phyloP scores from a whole-genome alignment of 1,140 invertebrate species.

The Chironomus tepperi region DNA sequence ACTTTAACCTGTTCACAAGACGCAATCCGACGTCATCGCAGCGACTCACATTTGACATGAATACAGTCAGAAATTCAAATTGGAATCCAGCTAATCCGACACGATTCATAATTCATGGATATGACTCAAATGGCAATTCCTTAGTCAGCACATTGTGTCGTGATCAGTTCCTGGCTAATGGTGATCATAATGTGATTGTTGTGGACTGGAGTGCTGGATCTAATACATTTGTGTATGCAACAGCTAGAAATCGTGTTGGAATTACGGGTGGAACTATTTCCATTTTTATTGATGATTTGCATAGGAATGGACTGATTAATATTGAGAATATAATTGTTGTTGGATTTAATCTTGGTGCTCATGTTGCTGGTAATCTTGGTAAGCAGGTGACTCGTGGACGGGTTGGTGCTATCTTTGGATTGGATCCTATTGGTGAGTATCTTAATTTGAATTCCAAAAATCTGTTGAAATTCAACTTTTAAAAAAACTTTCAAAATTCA shows the following conservation, averaged over 20 bases:
- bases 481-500: no score
- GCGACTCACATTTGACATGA: not conserved
- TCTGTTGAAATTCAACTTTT: no score
- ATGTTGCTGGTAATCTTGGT: slow-evolving; percentile 17
- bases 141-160: no score
- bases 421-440: slow-evolving; percentile 35
- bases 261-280: slow-evolving; percentile 35
- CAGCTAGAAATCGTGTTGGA: slow-evolving; percentile 37
- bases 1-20: not conserved
- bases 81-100: not conserved
- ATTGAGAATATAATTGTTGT: not conserved
- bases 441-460: no score
- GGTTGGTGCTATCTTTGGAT: slow-evolving; percentile 29
- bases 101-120: no score
- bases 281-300: slow-evolving; percentile 37
- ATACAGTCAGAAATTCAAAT: not conserved
- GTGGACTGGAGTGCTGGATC: slow-evolving; percentile 54
- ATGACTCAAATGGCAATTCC: no score
- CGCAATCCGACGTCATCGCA: not conserved
- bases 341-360: slow-evolving; percentile 9
- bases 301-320: slow-evolving; percentile 32
- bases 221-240: slow-evolving; percentile 40
- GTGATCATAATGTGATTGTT: slow-evolving; percentile 34
- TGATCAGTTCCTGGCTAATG: no score
- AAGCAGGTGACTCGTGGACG: not conserved